Base-by-base conservation (phyloP, 2,888 invertebrate genomes). In the Carabus problematicus region DNA sequence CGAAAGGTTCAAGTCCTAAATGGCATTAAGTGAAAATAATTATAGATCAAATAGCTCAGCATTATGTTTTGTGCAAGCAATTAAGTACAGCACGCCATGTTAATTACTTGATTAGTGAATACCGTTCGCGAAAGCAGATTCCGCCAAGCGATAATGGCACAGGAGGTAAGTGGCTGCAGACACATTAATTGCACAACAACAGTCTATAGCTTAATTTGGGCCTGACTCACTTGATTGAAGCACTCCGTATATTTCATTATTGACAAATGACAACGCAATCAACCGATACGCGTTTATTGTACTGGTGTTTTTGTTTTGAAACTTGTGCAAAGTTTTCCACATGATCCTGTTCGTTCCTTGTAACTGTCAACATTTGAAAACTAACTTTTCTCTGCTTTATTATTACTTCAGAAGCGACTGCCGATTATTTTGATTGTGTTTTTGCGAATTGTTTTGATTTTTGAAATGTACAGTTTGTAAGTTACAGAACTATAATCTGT, bases 91-190 rank as follows among this genome's bases (percentile, higher is more conserved):
- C 56, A 66, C 66, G 66, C 66, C 66, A 66, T 66, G 66, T 66
- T 66, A 66, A 66, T 66, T 66, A 66, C 66, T 66, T 66, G 66
- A 66, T 66, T 66, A 66, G 66, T 66, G 66, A 66, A 66, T 66
- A 66, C 66, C 66, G 66, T 66, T 66, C 66, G 66, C 49, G 66
- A 66, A 59, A 66, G 66, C 66, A 58, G 66, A 66, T 66, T 66
- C 66, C 59, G 59, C 12, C 66, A 41, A 58, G 59, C 58, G 66
- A 66, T 66, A 66, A 66, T 66, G 58, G 66, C 66, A 58, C 47
- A 56, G 58, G 56, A 66, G 66, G 66, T 66, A 66, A 66, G 66
- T 66, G 66, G 59, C 66, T 66, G 66, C 66, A 66, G 66, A 66
- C 66, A 66, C 29, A 29, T 6, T 66, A 66, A 66, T 66, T 66